Evolutionary conservation across 2,113 vertebrate species (phyloP).

Genomic region (Carettochelys insculpta): DNA sequence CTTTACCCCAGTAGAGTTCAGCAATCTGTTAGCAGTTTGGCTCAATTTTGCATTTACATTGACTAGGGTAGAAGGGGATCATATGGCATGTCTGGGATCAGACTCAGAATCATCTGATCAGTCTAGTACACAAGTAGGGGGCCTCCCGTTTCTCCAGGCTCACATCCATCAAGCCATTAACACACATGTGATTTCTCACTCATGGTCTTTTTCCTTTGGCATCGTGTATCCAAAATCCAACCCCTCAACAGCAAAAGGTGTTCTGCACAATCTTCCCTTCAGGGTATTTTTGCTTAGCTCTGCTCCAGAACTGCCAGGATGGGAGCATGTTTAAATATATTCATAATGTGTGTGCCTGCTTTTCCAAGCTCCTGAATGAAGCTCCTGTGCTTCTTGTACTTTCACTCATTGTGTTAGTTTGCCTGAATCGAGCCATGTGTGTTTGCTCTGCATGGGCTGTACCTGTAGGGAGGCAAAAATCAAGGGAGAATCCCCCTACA

Average conservation of each 20-base stretch:
- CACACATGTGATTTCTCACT: background rate
- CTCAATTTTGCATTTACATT: background rate
- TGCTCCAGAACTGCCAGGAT: background rate
- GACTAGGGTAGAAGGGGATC: accelerated
- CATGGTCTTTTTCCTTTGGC: background rate
- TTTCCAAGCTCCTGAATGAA: background rate
- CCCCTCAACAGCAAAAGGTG: background rate
- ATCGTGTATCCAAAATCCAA: background rate
- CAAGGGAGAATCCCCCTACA: background rate
- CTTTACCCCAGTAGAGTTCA: conserved; percentile 65
- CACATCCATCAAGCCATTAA: background rate
- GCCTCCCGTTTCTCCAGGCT: background rate
- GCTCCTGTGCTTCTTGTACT: background rate
- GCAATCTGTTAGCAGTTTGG: conserved; percentile 59
- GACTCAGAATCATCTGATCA: background rate
- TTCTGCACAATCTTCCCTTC: background rate
- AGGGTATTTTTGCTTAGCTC: background rate
- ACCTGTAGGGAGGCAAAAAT: background rate
- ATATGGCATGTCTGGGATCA: background rate
- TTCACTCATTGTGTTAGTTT: background rate
- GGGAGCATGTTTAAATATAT: accelerated
- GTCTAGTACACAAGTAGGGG: background rate
- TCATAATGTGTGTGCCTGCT: background rate
- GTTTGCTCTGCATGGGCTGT: background rate
- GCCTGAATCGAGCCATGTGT: background rate